Evolutionary conservation across 2,888 invertebrate genomes (phyloP).

Genomic region (Drosophila limbata): DNA sequence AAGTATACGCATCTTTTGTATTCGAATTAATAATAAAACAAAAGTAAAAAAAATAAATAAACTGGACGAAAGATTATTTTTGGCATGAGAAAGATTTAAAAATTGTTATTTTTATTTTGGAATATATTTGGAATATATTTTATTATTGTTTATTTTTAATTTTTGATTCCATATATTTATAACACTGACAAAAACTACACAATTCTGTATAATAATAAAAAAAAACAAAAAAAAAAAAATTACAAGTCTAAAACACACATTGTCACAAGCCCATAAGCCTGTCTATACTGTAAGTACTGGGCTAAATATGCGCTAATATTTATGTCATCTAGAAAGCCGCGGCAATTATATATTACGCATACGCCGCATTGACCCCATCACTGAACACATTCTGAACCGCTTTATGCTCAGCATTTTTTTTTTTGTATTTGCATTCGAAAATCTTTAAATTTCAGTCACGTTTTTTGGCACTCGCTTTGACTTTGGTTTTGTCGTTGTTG

Average conservation of each 20-base stretch:
- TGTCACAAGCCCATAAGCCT: not conserved
- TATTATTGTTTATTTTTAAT: no score
- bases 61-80: no score
- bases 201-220: no score
- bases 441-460: slow-evolving; percentile 67
- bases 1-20: not conserved
- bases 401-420: slow-evolving; percentile 5
- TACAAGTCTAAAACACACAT: no score
- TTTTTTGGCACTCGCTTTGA: slow-evolving; percentile 56
- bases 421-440: slow-evolving; percentile 27
- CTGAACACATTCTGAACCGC: slow-evolving; percentile 56
- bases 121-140: no score
- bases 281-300: not conserved
- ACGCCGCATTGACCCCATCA: slow-evolving; percentile 55
- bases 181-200: no score
- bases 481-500: slow-evolving; percentile 21
- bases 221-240: no score
- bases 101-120: no score
- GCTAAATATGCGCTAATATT: not conserved
- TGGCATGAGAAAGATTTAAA: no score
- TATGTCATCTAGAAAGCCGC: slow-evolving; percentile 35
- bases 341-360: slow-evolving; percentile 51
- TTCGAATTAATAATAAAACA: no score
- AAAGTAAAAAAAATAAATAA: no score
- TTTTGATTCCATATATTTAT: no score